Conservation (phyloP, 1,140 invertebrate species). For the Palaemon carinicauda region DNA sequence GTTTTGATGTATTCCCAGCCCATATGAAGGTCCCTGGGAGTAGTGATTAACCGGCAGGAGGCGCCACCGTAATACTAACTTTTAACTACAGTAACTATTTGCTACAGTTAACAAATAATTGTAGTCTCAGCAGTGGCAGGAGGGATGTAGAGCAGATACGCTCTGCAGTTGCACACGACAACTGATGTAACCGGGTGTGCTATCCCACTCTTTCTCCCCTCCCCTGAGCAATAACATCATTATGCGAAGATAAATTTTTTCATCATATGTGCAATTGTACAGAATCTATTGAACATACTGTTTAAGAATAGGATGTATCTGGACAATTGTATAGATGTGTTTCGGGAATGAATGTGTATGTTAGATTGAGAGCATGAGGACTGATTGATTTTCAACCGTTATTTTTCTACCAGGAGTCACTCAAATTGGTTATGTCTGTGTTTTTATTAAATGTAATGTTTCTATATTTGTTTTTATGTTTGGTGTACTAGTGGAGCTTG, state of each 20-base stretch:
- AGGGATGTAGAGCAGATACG: too few species aligned
- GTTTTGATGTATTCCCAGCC: too few species aligned
- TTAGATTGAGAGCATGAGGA: not conserved
- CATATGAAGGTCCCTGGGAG: too few species aligned
- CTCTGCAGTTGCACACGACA: too few species aligned
- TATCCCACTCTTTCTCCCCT: not conserved
- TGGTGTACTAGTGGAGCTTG: not conserved
- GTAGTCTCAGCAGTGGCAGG: too few species aligned
- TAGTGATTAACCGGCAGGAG: too few species aligned
- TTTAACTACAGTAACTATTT: too few species aligned
- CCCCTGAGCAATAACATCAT: constrained; percentile 9
- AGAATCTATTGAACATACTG: not conserved
- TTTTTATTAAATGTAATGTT: not conserved
- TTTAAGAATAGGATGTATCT: constrained; percentile 2
- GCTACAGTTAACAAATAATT: too few species aligned
- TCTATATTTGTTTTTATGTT: not conserved
- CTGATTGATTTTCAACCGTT: constrained; percentile 7
- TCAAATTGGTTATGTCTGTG: not conserved
- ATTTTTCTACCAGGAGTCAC: not conserved
- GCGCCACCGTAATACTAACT: too few species aligned
- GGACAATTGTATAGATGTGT: constrained; percentile 6
- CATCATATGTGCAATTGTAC: not conserved
- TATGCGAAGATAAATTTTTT: not conserved
- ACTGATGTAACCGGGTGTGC: too few species aligned
- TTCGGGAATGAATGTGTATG: not conserved